Percentiles rank a stretch among this genome's conserved stretches.
Conservation (phyloP, 2,113 vertebrate species). For the Aythya baeri region DNA sequence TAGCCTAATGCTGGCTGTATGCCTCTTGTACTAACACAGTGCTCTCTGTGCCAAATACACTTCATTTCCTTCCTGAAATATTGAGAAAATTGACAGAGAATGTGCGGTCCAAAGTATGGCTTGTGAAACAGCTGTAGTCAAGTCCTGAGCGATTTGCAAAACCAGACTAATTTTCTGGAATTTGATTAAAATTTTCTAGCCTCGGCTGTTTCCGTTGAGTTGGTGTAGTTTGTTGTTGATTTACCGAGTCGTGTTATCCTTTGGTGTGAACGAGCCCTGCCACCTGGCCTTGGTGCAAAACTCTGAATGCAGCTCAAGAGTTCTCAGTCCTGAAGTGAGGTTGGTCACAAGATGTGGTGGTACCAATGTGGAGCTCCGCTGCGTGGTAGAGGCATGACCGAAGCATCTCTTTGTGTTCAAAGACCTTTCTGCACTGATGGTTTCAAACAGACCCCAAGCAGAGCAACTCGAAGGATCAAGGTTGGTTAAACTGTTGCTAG, state of each 20-base stretch:
- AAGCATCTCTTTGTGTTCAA: not conserved
- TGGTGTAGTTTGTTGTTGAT: not conserved
- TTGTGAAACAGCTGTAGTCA: conserved; percentile 40
- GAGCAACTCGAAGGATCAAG: not conserved
- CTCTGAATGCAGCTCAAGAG: not conserved
- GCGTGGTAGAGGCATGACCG: not conserved
- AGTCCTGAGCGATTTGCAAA: conserved; percentile 18
- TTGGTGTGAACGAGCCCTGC: not conserved
- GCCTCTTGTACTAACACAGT: conserved; percentile 6
- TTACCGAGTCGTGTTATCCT: not conserved
- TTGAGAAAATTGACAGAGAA: not conserved
- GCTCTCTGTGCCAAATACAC: conserved; percentile 16
- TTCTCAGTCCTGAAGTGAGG: not conserved
- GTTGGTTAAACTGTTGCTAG: not conserved
- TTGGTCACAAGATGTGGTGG: not conserved
- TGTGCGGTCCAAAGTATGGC: not conserved
- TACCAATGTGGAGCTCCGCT: not conserved
- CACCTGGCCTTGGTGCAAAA: not conserved
- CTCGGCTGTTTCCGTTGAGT: not conserved
- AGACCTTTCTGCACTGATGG: not conserved
- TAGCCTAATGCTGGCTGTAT: conserved; percentile 27
- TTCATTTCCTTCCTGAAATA: conserved; percentile 43
- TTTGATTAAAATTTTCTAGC: not conserved
- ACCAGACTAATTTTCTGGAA: conserved; percentile 14
- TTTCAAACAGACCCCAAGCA: not conserved